These are phyloP conservation scores for Aurelia aurita DNA, from an alignment of 30 jellyfish, hydroid and myxozoan species.

Conservation along the genomic window DNA sequence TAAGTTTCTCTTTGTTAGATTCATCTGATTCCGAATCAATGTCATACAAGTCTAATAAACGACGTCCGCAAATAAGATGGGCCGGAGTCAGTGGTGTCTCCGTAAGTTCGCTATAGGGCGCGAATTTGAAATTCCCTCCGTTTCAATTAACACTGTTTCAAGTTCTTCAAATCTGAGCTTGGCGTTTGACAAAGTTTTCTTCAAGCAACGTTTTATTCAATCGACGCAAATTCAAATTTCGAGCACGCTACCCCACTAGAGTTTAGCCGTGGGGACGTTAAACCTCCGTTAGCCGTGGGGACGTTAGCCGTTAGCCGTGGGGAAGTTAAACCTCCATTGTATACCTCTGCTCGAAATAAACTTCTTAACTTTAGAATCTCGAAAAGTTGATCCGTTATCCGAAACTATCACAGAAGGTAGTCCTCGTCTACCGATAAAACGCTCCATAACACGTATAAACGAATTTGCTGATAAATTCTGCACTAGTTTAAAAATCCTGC, in stretches of 20 bases:
- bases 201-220: background rate
- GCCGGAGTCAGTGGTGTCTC: slow-evolving; percentile 1
- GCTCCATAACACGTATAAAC: no score
- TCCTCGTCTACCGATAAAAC: no score
- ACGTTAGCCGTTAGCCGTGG: slow-evolving; percentile 5
- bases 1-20: no score
- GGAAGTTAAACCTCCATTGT: background rate
- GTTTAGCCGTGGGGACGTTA: slow-evolving; percentile 4
- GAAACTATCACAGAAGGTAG: no score
- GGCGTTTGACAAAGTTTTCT: slow-evolving; percentile 2
- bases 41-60: background rate
- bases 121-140: no score
- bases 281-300: background rate
- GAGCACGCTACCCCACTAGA: background rate
- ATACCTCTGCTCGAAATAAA: background rate
- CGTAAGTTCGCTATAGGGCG: slow-evolving; percentile 3
- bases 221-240: slow-evolving; percentile 3
- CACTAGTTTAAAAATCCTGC: no score
- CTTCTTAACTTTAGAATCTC: background rate
- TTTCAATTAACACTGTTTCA: slow-evolving; percentile 3
- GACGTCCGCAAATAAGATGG: slow-evolving; percentile 5
- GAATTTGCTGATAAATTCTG: no score
- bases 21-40: background rate
- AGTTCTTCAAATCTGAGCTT: background rate
- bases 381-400: background rate